These are phyloP conservation scores for Hermetia illucens DNA, from an alignment of 1,140 invertebrate species.

Conservation along the genomic window DNA sequence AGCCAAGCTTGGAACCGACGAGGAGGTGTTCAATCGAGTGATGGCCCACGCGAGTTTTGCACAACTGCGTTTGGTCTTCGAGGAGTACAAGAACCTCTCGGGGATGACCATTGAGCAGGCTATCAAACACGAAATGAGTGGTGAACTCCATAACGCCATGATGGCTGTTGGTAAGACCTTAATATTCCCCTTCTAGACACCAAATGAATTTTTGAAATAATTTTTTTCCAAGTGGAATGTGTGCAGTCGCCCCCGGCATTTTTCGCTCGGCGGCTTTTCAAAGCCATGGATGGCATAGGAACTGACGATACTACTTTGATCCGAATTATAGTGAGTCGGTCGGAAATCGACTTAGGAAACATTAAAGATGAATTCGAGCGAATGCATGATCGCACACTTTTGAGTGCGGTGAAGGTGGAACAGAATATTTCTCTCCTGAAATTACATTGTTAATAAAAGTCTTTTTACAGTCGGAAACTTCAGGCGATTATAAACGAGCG, in stretches of 20 bases:
- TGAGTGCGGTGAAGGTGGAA: slow-evolving; percentile 47
- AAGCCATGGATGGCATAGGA: slow-evolving; percentile 54
- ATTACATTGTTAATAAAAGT: too few relatives aligned
- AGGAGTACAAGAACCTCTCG: slow-evolving; percentile 44
- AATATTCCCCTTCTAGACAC: background rate
- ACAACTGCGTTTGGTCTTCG: slow-evolving; percentile 45
- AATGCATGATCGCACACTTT: slow-evolving; percentile 52
- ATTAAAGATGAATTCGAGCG: slow-evolving; percentile 55
- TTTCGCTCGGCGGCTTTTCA: slow-evolving; percentile 57
- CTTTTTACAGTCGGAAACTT: slow-evolving; percentile 52
- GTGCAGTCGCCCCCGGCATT: slow-evolving; percentile 50
- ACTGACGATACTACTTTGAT: slow-evolving; percentile 59
- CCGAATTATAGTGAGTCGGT: slow-evolving; percentile 54
- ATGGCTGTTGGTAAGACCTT: slow-evolving; percentile 40
- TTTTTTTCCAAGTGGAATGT: slow-evolving; percentile 44
- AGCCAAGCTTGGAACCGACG: slow-evolving; percentile 43
- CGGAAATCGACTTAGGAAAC: slow-evolving; percentile 54
- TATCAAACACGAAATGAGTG: slow-evolving; percentile 45
- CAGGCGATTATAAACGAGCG: slow-evolving; percentile 56
- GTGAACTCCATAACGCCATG: slow-evolving; percentile 45
- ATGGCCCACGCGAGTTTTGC: slow-evolving; percentile 44
- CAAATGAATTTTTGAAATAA: background rate
- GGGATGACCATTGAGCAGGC: slow-evolving; percentile 52
- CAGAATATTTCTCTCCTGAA: slow-evolving; percentile 4
- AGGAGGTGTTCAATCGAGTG: slow-evolving; percentile 48